Percentiles rank a stretch among this genome's conserved stretches.
phyloP scores from a whole-genome alignment of 92 coral and sea anemone genomes.

The Palythoa heliodiscus region DNA sequence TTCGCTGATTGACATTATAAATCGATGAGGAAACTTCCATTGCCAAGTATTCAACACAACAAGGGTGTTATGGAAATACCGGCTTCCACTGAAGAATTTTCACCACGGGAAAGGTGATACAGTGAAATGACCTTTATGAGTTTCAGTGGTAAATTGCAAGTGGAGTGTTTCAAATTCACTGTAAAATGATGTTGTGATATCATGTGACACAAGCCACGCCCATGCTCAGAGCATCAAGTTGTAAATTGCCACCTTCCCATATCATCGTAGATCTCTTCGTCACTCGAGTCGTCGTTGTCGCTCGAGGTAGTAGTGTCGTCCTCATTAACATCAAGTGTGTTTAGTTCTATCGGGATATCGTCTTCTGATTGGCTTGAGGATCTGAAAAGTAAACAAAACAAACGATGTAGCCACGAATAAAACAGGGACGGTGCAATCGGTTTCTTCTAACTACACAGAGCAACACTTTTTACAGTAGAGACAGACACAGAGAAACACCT shows the following conservation, averaged over 20 bases:
- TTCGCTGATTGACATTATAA: too few relatives aligned
- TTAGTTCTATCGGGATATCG: slow-evolving; percentile 25
- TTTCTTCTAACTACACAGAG: too few relatives aligned
- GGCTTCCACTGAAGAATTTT: not conserved
- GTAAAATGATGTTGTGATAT: not conserved
- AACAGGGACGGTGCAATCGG: too few relatives aligned
- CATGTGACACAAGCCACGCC: too few relatives aligned
- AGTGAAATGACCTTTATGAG: not conserved
- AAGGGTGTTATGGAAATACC: not conserved
- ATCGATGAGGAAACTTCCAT: not conserved
- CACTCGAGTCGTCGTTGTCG: slow-evolving; percentile 65
- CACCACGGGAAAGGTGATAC: not conserved
- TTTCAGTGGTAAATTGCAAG: not conserved
- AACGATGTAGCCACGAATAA: too few relatives aligned
- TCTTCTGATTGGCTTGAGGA: slow-evolving; percentile 35
- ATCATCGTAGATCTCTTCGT: slow-evolving; percentile 54
- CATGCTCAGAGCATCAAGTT: not conserved
- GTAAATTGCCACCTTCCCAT: slow-evolving; percentile 1
- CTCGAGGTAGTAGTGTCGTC: slow-evolving; percentile 70
- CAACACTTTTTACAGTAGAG: too few relatives aligned
- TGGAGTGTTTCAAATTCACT: not conserved
- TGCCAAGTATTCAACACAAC: not conserved
- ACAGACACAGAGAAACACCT: too few relatives aligned
- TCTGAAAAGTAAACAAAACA: not conserved
- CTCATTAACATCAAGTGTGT: slow-evolving; percentile 50